A percentile compares a stretch with the other conserved stretches of the same genome.
These are phyloP conservation scores for Phenganax subtilis DNA, from an alignment of 92 coral and sea anemone genomes.

Conservation along the genomic window DNA sequence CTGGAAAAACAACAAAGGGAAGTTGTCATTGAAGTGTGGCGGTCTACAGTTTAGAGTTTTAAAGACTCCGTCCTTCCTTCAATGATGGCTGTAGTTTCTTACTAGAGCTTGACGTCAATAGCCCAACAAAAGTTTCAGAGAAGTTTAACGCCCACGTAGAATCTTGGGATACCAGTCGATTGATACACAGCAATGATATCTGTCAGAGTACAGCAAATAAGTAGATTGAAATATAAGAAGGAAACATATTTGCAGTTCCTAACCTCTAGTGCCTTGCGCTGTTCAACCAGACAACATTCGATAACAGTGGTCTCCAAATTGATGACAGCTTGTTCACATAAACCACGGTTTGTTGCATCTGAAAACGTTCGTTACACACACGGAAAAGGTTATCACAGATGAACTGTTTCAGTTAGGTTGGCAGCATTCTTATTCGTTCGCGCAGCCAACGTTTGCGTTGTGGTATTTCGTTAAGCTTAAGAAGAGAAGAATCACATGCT, in stretches of 20 bases:
- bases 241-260: not conserved
- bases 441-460: too few relatives aligned
- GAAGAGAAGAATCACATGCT: too few relatives aligned
- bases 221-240: not conserved
- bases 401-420: not conserved
- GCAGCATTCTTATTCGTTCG: not conserved
- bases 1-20: constrained; percentile 40
- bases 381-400: not conserved
- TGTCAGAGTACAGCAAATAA: not conserved
- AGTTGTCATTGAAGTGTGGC: not conserved
- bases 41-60: not conserved
- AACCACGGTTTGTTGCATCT: constrained; percentile 51
- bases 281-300: constrained; percentile 67
- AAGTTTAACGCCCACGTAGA: constrained; percentile 31
- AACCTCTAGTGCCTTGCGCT: constrained; percentile 73
- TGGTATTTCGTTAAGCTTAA: too few relatives aligned
- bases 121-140: constrained; percentile 36
- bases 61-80: not conserved
- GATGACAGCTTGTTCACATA: constrained; percentile 71
- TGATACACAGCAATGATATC: constrained; percentile 31
- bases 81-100: not conserved
- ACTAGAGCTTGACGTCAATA: constrained; percentile 35
- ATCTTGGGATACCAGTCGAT: constrained; percentile 37
- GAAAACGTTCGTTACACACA: not conserved
- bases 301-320: constrained; percentile 70